A percentile compares a stretch with the other conserved stretches of the same genome.
These are phyloP conservation scores for Colletes collaris DNA, from an alignment of 2,888 invertebrate genomes.

Conservation along the genomic window DNA sequence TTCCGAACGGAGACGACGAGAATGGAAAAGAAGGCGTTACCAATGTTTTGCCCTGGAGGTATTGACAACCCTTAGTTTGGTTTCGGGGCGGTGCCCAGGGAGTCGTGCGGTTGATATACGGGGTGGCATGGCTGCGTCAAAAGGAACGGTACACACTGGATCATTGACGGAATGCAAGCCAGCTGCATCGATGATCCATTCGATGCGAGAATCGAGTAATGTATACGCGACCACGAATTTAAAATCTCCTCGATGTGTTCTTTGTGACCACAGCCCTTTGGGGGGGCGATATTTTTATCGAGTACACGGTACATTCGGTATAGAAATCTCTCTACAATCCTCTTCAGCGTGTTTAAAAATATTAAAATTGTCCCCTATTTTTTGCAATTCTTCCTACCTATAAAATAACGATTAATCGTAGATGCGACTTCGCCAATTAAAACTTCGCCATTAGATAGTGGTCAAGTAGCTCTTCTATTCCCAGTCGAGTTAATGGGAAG, in stretches of 20 bases:
- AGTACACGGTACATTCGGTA: no score
- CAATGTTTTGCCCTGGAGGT: conserved; percentile 52
- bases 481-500: no score
- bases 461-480: no score
- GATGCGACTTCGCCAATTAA: no score
- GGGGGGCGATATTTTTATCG: no score
- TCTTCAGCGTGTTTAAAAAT: no score
- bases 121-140: conserved; percentile 49
- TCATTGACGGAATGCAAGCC: conserved; percentile 36
- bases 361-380: no score
- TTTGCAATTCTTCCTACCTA: no score
- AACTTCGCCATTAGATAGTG: no score
- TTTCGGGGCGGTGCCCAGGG: conserved; percentile 36
- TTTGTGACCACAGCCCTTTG: neutral
- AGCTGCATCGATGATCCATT: conserved; percentile 47
- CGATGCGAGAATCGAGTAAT: conserved; percentile 23
- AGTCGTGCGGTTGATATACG: conserved; percentile 19
- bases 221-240: conserved; percentile 18
- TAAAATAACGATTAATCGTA: no score
- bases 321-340: no score
- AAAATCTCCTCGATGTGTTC: conserved; percentile 8
- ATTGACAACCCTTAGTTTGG: conserved; percentile 49
- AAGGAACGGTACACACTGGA: conserved; percentile 33
- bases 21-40: conserved; percentile 54
- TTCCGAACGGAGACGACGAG: conserved; percentile 13